phyloP scores from a whole-genome alignment of 2,113 vertebrate genomes.

The Myotis yumanensis region DNA sequence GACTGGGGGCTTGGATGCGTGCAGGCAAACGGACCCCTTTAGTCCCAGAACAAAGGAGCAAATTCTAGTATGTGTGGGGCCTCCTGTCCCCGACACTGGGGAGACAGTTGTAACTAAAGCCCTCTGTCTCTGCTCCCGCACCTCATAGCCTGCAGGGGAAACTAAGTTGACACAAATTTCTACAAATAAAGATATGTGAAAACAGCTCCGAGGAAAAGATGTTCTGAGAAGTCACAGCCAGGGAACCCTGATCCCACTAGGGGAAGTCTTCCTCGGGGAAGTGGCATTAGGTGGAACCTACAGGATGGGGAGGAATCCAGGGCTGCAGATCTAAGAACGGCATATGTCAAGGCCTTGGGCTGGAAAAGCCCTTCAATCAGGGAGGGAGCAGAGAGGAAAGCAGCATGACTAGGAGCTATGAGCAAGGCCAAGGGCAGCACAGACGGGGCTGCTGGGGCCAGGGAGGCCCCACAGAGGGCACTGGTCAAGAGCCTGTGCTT shows the following conservation, averaged over 20 bases:
- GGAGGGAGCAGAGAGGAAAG: not conserved
- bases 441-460: not conserved
- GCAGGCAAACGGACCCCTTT: not conserved
- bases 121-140: not conserved
- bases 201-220: not conserved
- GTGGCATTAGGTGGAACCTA: not conserved
- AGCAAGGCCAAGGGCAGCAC: not conserved
- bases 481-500: not conserved
- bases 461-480: not conserved
- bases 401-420: not conserved
- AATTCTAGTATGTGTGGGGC: no score
- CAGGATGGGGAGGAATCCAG: not conserved
- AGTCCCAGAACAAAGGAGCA: not conserved
- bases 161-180: not conserved
- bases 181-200: not conserved
- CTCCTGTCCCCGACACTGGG: not conserved
- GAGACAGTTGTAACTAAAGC: not conserved
- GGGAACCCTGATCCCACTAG: not conserved
- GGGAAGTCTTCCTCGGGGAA: not conserved
- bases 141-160: not conserved
- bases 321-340: not conserved
- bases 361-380: not conserved
- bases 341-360: not conserved
- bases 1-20: not conserved
- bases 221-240: not conserved